These are phyloP conservation scores for Gallinago undulata DNA, from an alignment of 2,113 vertebrate species.

Conservation along the genomic window DNA sequence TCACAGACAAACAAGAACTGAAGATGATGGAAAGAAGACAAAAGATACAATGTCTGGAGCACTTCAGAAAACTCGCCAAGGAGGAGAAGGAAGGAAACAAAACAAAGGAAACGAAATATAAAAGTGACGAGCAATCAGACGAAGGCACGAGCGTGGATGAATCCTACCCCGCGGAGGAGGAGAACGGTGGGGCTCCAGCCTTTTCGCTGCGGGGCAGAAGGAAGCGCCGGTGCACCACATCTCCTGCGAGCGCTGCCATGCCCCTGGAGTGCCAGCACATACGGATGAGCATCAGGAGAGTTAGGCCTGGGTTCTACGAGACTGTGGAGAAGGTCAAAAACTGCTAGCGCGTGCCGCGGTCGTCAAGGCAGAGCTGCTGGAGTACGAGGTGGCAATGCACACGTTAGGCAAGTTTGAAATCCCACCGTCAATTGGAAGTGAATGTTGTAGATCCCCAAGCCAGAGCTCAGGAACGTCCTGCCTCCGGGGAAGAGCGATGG, in stretches of 20 bases:
- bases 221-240: constrained; percentile 17
- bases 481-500: neutral
- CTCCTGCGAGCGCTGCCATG: neutral
- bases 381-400: constrained; percentile 34
- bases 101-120: neutral
- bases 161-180: neutral
- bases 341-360: neutral
- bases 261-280: constrained; percentile 65
- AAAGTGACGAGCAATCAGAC: constrained; percentile 15
- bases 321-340: constrained; percentile 71
- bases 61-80: constrained; percentile 63
- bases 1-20: constrained; percentile 62
- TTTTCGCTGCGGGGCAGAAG: constrained; percentile 61
- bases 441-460: constrained; percentile 44
- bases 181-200: constrained; percentile 3
- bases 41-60: constrained; percentile 65
- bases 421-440: constrained; percentile 36
- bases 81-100: constrained; percentile 59
- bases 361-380: constrained; percentile 36
- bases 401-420: constrained; percentile 59
- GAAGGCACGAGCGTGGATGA: constrained; percentile 55
- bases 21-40: constrained; percentile 66
- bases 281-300: constrained; percentile 70
- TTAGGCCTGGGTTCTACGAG: constrained; percentile 71
- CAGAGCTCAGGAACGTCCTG: constrained; percentile 31